phyloP scores from a whole-genome alignment of 2,888 invertebrate genomes.

The Apoda limacodes region DNA sequence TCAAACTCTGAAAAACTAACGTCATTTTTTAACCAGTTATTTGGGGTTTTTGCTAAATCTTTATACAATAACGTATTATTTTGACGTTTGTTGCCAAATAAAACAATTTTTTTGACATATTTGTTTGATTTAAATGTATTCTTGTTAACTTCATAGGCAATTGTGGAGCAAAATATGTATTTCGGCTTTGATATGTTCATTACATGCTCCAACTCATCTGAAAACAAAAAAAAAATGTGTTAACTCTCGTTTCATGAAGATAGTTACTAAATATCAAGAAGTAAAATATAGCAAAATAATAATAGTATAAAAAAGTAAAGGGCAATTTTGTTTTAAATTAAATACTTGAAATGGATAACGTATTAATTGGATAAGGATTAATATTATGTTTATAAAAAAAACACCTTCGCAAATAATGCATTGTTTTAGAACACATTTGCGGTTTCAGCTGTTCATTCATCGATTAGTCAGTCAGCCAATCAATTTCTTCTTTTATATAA shows the following conservation, averaged over 20 bases:
- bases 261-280: slow-evolving; percentile 1
- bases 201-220: slow-evolving; percentile 22
- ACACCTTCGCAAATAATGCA: too few species aligned
- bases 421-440: too few species aligned
- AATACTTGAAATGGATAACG: too few species aligned
- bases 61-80: slow-evolving; percentile 11
- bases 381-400: too few species aligned
- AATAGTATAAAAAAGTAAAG: too few species aligned
- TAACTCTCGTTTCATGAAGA: background rate
- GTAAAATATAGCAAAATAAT: background rate
- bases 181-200: slow-evolving; percentile 19
- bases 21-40: slow-evolving; percentile 3
- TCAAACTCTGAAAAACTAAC: slow-evolving; percentile 18
- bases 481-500: too few species aligned
- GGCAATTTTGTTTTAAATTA: too few species aligned
- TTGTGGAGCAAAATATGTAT: slow-evolving; percentile 17
- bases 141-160: slow-evolving; percentile 11
- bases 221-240: slow-evolving; percentile 9
- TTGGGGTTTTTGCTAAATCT: slow-evolving; percentile 9
- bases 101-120: slow-evolving; percentile 17
- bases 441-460: too few species aligned
- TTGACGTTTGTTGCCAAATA: slow-evolving; percentile 16
- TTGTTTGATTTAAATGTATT: slow-evolving; percentile 10
- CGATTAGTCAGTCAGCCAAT: too few species aligned
- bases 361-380: too few species aligned